These are phyloP conservation scores for Mycteria americana DNA, from an alignment of 2,797 vertebrate species.

Conservation along the genomic window DNA sequence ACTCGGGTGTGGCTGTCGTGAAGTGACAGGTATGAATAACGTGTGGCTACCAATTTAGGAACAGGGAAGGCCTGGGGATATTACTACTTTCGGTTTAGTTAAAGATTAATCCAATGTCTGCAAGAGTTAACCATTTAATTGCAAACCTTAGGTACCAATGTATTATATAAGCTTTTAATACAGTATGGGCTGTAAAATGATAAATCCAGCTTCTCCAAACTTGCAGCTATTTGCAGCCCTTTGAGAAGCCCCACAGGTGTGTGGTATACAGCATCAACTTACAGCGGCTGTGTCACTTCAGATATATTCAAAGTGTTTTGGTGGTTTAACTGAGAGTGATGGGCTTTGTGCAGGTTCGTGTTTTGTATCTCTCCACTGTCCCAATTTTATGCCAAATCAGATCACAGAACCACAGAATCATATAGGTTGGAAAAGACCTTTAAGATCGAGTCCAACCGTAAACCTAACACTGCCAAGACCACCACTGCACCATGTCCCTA, in stretches of 20 bases:
- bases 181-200: background rate
- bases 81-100: background rate
- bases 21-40: background rate
- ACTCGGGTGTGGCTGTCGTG: background rate
- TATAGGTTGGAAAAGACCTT: too few species aligned
- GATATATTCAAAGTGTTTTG: background rate
- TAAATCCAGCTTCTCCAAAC: background rate
- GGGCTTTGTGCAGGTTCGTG: background rate
- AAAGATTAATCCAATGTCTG: background rate
- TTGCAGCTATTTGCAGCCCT: background rate
- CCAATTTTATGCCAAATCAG: background rate
- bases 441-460: too few species aligned
- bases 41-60: background rate
- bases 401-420: too few species aligned
- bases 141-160: background rate
- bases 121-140: background rate
- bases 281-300: fast-evolving
- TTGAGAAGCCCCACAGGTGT: background rate
- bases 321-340: background rate
- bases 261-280: background rate
- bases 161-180: background rate
- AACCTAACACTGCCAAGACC: too few species aligned
- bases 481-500: too few species aligned
- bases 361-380: background rate
- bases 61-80: background rate